A percentile compares a stretch with the other conserved stretches of the same genome.
phyloP scores from a whole-genome alignment of 1,140 invertebrate genomes.

The Araneus ventricosus region DNA sequence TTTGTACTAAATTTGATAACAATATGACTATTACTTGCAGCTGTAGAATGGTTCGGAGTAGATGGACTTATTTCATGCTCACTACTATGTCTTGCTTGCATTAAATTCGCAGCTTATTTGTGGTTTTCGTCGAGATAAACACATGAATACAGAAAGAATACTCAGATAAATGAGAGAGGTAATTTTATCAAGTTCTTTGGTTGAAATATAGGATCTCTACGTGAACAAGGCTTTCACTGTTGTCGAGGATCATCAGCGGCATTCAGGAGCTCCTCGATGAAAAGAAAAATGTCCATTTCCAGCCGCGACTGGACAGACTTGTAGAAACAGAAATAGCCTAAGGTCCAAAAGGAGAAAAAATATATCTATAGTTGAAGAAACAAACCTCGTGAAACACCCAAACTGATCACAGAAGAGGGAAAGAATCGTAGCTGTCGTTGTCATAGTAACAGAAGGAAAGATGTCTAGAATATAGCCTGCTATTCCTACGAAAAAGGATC shows the following conservation, averaged over 20 bases:
- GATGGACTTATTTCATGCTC: no score
- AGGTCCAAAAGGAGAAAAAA: background rate
- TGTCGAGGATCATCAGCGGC: background rate
- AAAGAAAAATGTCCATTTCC: background rate
- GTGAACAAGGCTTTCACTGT: background rate
- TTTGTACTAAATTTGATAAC: no score
- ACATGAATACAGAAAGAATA: background rate
- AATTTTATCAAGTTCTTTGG: background rate
- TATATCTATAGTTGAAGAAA: background rate
- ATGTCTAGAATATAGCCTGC: conserved; percentile 59
- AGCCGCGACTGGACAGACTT: background rate
- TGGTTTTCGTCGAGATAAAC: background rate
- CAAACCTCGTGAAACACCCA: conserved; percentile 29
- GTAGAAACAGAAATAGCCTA: background rate
- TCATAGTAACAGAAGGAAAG: conserved; percentile 60
- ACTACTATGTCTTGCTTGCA: background rate
- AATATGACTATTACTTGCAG: no score
- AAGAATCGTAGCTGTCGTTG: conserved; percentile 35
- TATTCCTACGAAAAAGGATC: conserved; percentile 60
- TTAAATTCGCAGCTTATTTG: background rate
- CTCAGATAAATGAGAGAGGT: background rate
- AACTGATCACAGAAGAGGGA: conserved; percentile 61
- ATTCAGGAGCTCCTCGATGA: background rate
- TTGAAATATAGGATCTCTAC: background rate
- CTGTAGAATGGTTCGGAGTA: no score